Conservation (phyloP, 37 sponge, comb jelly and placozoan species). For the Diacarnus erythraeanus region DNA sequence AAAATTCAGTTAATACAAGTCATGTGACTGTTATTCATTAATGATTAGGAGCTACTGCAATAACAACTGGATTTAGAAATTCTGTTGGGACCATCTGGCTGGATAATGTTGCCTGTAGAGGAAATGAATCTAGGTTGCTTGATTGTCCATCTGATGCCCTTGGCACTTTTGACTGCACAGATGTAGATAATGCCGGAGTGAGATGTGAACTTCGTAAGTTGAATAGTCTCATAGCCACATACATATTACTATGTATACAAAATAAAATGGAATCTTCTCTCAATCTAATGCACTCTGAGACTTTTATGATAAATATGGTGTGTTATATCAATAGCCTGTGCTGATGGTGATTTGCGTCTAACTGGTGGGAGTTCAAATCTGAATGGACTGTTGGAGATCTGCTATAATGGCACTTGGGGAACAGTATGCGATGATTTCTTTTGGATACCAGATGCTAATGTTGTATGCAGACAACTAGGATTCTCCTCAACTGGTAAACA, state of each 20-base stretch:
- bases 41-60: not conserved
- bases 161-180: constrained; percentile 34
- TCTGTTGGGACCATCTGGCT: constrained; percentile 24
- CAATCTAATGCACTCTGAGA: no score
- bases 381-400: constrained; percentile 6
- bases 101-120: constrained; percentile 34
- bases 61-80: not conserved
- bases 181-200: constrained; percentile 50
- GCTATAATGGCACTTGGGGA: constrained; percentile 11
- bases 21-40: no score
- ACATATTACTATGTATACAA: not conserved
- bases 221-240: not conserved
- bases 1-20: no score
- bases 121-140: constrained; percentile 22
- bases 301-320: no score
- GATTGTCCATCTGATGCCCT: constrained; percentile 19
- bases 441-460: not conserved
- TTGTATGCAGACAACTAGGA: constrained; percentile 10
- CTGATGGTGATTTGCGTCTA: not conserved
- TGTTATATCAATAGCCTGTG: not conserved
- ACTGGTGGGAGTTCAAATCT: not conserved
- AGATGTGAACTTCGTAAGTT: constrained; percentile 26
- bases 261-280: not conserved
- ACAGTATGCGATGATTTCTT: constrained; percentile 21
- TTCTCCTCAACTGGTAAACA: not conserved